Evolutionary conservation across 2,888 invertebrate genomes (phyloP), one percentile per base, ranked within the genome.

Genomic region (Osedax frankpressi): DNA sequence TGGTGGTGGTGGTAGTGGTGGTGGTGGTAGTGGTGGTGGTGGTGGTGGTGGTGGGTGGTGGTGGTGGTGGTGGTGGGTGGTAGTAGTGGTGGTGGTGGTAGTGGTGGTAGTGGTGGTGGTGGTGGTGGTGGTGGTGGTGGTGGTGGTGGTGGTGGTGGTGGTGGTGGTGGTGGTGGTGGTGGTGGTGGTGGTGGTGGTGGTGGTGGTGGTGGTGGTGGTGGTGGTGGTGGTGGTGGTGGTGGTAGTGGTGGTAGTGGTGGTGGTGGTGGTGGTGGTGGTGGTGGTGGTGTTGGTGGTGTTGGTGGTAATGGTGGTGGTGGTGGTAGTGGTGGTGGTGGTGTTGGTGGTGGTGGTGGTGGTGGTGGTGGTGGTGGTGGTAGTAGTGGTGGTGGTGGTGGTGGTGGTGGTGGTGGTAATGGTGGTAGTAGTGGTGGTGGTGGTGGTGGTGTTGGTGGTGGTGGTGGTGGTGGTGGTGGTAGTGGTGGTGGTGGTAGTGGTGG

Each of bases 71-170:
- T n/a, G n/a, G n/a, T n/a, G n/a, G n/a, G n/a, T n/a, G n/a, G n/a
- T n/a, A n/a, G n/a, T n/a, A n/a, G n/a, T n/a, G n/a, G n/a, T n/a
- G n/a, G n/a, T n/a, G n/a, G n/a, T n/a, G n/a, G 74, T 30, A 74
- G 74, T 74, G 62, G 73, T 60, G 60, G 73, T 75, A 73, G 74
- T 73, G 74, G 74, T 75, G 74, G 74, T 44, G 74, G 74, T 44
- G 74, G 74, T 60, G 27, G 74, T 25, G 60, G 44, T 30, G 62
- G 74, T 75, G 74, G 74, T 73, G 74, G 74, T 73, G 74, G 74
- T 44, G 74, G 74, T 44, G 74, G 74, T 74, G 74, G 74, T 74
- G 74, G 74, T 73, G 74, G 74, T 74, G 74, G 74, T n/a, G n/a
- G n/a, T n/a, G n/a, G n/a, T n/a, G n/a, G n/a, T n/a, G 72, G 72